Evolutionary conservation across 1,140 invertebrate species (phyloP).

Genomic region (Monomorium pharaonis): DNA sequence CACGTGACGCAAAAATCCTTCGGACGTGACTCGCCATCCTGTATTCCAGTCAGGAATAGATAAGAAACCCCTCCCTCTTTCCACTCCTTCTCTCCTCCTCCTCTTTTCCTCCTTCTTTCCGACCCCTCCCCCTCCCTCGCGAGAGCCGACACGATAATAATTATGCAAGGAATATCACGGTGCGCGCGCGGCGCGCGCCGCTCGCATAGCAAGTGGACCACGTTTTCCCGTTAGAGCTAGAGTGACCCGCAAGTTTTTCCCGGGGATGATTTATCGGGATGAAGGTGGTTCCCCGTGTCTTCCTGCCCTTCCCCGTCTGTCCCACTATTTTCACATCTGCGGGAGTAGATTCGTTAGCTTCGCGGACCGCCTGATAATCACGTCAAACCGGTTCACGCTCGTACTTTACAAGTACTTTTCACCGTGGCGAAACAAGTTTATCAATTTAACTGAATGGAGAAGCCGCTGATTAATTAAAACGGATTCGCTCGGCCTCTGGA

Average conservation of each 20-base stretch:
- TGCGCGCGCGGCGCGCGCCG: conserved; percentile 6
- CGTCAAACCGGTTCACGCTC: not conserved
- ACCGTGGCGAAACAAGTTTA: not conserved
- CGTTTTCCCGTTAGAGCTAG: conserved; percentile 33
- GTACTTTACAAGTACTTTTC: not conserved
- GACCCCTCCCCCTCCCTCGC: not conserved
- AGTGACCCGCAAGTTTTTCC: conserved; percentile 55
- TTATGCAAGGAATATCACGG: conserved; percentile 68
- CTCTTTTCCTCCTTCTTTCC: not conserved
- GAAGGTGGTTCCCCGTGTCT: not conserved
- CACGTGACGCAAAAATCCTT: conserved; percentile 61
- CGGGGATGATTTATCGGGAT: conserved; percentile 60
- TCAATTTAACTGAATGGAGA: not conserved
- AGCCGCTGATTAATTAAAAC: not conserved
- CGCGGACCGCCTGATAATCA: conserved; percentile 9
- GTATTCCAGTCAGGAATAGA: conserved; percentile 64
- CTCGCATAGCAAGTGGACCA: conserved; percentile 66
- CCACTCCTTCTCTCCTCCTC: not conserved
- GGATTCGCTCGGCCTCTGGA: not conserved
- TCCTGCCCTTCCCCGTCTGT: not conserved
- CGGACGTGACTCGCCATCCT: conserved; percentile 33
- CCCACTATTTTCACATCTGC: conserved; percentile 5
- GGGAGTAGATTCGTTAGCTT: conserved; percentile 34
- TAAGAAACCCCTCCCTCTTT: conserved; percentile 59
- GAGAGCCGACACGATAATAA: conserved; percentile 59